Percentiles rank a stretch among this genome's conserved stretches.
Evolutionary conservation across 1,140 invertebrate genomes (phyloP).

Genomic region (Pogonomyrmex barbatus): DNA sequence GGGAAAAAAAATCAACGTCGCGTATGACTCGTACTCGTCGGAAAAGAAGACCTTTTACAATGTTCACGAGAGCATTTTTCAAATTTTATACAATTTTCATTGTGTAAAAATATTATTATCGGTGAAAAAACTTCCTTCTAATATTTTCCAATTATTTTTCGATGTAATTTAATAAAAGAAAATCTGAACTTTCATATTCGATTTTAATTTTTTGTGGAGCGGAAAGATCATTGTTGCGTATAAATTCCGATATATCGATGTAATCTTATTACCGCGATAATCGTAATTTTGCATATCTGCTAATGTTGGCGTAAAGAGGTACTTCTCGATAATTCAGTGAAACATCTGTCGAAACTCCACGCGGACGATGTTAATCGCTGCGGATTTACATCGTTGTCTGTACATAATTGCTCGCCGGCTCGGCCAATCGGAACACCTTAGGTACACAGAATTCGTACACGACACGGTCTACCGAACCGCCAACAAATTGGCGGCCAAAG

Average conservation of each 20-base stretch:
- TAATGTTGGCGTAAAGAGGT: conserved; percentile 3
- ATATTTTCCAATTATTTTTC: neutral
- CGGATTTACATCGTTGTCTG: conserved; percentile 50
- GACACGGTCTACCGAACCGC: conserved; percentile 52
- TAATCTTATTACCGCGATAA: conserved; percentile 26
- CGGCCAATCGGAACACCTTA: conserved; percentile 60
- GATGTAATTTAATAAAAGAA: neutral
- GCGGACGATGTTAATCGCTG: conserved; percentile 35
- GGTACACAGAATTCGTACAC: conserved; percentile 59
- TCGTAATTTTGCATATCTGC: conserved; percentile 24
- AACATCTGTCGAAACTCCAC: conserved; percentile 17
- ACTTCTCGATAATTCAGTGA: conserved; percentile 18
- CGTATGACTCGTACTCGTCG: too few species aligned
- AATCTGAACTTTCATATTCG: neutral
- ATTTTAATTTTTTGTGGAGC: neutral
- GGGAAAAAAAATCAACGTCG: neutral
- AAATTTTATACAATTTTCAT: neutral
- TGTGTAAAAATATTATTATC: neutral
- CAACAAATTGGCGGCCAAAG: conserved; percentile 65
- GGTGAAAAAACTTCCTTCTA: neutral
- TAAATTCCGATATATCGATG: conserved; percentile 2
- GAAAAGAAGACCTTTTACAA: too few species aligned
- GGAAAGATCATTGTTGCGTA: neutral
- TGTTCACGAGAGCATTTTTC: neutral
- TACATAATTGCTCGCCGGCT: conserved; percentile 38